A percentile compares a stretch with the other conserved stretches of the same genome.
Conservation (phyloP, 2,797 vertebrate species). For the Mastacembelus armatus region DNA sequence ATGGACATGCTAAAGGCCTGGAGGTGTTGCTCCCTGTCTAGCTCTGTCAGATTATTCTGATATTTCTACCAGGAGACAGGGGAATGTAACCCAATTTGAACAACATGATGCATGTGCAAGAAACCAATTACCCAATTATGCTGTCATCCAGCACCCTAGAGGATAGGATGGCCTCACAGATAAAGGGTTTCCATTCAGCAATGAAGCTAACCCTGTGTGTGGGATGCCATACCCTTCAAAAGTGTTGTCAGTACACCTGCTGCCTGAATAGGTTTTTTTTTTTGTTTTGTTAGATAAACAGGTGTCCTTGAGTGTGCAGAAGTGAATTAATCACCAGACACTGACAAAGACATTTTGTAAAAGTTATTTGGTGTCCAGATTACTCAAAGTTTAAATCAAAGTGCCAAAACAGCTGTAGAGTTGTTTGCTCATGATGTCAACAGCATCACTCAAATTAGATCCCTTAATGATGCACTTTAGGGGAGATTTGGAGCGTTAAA, state of each 20-base stretch:
- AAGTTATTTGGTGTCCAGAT: no score
- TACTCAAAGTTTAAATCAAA: no score
- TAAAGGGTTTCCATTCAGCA: conserved; percentile 76
- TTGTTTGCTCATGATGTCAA: no score
- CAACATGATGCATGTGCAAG: conserved; percentile 82
- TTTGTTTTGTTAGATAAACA: conserved; percentile 25
- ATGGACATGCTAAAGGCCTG: conserved; percentile 58
- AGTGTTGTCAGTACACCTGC: conserved; percentile 68
- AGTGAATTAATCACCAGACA: conserved; percentile 4
- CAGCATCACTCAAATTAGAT: no score
- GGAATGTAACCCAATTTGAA: conserved; percentile 81
- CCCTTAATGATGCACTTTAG: no score
- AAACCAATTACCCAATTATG: conserved; percentile 85
- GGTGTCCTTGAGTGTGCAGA: conserved; percentile 22
- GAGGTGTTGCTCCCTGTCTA: conserved; percentile 74
- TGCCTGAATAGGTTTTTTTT: conserved; percentile 55
- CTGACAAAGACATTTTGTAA: neutral
- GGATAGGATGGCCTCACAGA: conserved; percentile 69
- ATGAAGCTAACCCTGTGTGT: conserved; percentile 54
- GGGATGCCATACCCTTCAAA: conserved; percentile 57
- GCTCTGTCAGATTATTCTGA: conserved; percentile 75
- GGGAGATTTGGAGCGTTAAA: no score
- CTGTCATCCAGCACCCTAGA: conserved; percentile 82
- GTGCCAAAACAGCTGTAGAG: neutral
- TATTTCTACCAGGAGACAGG: conserved; percentile 73